A percentile compares a stretch with the other conserved stretches of the same genome.
These are phyloP conservation scores for Saxidomus purpurata DNA, from an alignment of 1,140 invertebrate genomes.

Conservation along the genomic window DNA sequence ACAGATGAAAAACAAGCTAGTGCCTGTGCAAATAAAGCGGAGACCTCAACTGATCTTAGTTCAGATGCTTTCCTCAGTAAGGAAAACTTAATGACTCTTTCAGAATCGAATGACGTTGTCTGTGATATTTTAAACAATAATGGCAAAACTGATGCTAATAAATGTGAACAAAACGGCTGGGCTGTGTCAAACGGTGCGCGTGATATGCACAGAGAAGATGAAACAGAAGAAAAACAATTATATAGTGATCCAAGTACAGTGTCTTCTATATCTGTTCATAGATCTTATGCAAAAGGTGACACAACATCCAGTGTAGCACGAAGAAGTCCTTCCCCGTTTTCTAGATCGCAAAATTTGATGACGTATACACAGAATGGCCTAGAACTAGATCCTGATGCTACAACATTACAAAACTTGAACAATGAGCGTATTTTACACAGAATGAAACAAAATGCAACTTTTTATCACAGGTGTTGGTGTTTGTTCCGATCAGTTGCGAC, in stretches of 20 bases:
- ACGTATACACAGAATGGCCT: not conserved
- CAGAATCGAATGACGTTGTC: not conserved
- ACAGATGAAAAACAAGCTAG: no score
- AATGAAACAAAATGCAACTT: slow-evolving; percentile 22
- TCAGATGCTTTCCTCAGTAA: no score
- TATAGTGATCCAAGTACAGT: slow-evolving; percentile 25
- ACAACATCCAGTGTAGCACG: slow-evolving; percentile 35
- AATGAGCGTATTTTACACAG: slow-evolving; percentile 55
- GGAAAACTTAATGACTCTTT: not conserved
- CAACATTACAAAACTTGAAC: slow-evolving; percentile 56
- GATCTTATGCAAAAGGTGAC: slow-evolving; percentile 55
- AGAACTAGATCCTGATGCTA: not conserved
- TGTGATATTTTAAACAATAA: slow-evolving; percentile 40
- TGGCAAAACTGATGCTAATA: not conserved
- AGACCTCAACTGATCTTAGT: no score
- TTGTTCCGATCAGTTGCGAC: not conserved
- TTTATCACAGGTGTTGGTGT: not conserved
- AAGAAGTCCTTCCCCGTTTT: slow-evolving; percentile 51
- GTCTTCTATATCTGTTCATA: slow-evolving; percentile 37
- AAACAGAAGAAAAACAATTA: slow-evolving; percentile 14
- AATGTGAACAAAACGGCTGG: not conserved
- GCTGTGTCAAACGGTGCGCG: not conserved
- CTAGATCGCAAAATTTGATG: not conserved
- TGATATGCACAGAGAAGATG: not conserved
- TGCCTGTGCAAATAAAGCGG: no score